Evolutionary conservation across 2,113 vertebrate genomes (phyloP).

Genomic region (Psammodynastes pulverulentus): DNA sequence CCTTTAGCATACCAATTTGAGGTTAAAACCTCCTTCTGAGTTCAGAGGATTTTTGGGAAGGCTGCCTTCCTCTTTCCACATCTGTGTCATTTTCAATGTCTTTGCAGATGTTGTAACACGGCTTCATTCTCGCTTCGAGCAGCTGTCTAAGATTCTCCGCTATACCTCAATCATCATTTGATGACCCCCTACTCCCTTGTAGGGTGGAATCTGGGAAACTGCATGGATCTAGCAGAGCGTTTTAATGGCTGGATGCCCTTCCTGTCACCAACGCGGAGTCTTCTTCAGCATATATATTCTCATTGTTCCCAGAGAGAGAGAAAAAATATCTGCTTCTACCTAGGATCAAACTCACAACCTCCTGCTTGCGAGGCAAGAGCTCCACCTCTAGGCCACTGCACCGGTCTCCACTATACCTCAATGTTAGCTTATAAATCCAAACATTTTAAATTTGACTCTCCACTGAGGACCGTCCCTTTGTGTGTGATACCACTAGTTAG

Average conservation of each 20-base stretch:
- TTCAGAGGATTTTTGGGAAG: neutral
- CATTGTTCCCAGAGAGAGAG: too few relatives aligned
- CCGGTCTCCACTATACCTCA: neutral
- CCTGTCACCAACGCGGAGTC: too few relatives aligned
- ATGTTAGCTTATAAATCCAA: neutral
- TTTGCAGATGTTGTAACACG: neutral
- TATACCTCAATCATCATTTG: neutral
- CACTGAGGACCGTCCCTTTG: neutral
- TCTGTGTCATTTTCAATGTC: neutral
- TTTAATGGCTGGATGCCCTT: too few relatives aligned
- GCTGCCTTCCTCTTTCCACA: neutral
- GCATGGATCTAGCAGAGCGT: too few relatives aligned
- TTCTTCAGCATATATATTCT: too few relatives aligned
- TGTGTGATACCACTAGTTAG: neutral
- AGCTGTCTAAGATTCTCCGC: neutral
- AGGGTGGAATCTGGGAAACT: too few relatives aligned
- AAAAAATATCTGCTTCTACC: too few relatives aligned
- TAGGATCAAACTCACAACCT: too few relatives aligned
- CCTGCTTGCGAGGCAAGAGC: too few relatives aligned
- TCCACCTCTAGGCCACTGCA: too few relatives aligned
- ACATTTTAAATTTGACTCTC: neutral
- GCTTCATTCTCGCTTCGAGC: neutral
- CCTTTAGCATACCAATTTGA: neutral
- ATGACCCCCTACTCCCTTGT: too few relatives aligned
- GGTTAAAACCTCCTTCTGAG: neutral